phyloP scores from a whole-genome alignment of 2,888 invertebrate species.

The Papilio protenor region DNA sequence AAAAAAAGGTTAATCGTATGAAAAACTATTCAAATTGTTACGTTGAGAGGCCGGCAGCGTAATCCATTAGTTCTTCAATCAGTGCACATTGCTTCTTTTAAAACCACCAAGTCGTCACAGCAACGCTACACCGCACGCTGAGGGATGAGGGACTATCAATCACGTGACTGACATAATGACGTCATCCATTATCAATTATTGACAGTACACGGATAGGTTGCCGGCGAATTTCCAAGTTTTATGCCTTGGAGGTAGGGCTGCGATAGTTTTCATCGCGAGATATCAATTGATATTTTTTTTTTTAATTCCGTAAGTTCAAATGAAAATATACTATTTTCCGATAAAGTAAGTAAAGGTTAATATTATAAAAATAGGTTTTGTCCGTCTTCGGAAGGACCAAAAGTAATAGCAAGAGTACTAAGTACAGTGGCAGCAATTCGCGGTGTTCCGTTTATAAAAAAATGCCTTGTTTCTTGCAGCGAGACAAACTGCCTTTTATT shows the following conservation, averaged over 20 bases:
- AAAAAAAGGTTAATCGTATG: conserved; percentile 24
- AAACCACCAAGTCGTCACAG: conserved; percentile 22
- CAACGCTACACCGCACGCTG: conserved; percentile 30
- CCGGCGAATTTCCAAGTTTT: conserved; percentile 76
- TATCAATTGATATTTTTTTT: not conserved
- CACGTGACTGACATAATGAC: conserved; percentile 78
- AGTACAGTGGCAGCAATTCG: no score
- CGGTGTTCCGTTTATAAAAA: no score
- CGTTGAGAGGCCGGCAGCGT: not conserved
- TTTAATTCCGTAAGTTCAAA: not conserved
- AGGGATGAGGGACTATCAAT: conserved; percentile 62
- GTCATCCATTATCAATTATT: conserved; percentile 84
- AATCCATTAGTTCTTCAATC: conserved; percentile 25
- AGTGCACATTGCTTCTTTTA: not conserved
- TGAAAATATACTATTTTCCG: no score
- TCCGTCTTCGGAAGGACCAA: no score
- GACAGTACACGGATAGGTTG: conserved; percentile 76
- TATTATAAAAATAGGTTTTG: no score
- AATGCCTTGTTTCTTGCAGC: no score
- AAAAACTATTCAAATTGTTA: conserved; percentile 19
- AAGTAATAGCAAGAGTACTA: no score
- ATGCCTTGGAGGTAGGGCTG: conserved; percentile 56
- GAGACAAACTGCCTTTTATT: no score
- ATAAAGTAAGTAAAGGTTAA: no score
- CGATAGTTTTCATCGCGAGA: conserved; percentile 27